phyloP scores from a whole-genome alignment of 2,888 invertebrate species.

The Leucoptera coffeella region DNA sequence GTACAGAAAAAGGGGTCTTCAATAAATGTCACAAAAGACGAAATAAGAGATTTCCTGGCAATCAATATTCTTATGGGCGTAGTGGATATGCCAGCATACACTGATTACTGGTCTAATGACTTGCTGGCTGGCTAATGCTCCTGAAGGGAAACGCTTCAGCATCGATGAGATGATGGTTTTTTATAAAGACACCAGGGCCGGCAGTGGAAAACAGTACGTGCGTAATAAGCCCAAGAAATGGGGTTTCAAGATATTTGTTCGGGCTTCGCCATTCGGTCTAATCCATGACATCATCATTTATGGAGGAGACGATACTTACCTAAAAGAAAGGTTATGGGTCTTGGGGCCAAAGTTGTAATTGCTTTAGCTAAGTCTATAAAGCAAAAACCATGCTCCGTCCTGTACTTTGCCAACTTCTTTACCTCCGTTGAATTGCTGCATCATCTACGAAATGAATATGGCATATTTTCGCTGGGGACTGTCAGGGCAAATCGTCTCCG shows the following conservation, averaged over 20 bases:
- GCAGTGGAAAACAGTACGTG: slow-evolving; percentile 8
- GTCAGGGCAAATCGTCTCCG: slow-evolving; percentile 2
- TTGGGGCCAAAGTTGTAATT: slow-evolving; percentile 8
- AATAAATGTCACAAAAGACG: neutral
- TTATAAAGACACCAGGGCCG: slow-evolving; percentile 10
- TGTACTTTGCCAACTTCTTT: slow-evolving; percentile 2
- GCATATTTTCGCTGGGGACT: slow-evolving; percentile 3
- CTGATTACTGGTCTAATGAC: slow-evolving; percentile 1
- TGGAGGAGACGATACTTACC: slow-evolving; percentile 7
- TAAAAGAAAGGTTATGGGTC: slow-evolving; percentile 6
- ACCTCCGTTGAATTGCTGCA: slow-evolving; percentile 1
- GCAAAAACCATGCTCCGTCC: neutral
- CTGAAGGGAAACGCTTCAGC: slow-evolving; percentile 6
- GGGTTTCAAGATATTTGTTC: slow-evolving; percentile 9
- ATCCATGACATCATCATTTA: slow-evolving; percentile 10
- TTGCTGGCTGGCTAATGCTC: neutral
- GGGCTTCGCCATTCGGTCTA: slow-evolving; percentile 7
- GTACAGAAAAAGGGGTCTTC: neutral
- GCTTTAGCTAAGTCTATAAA: slow-evolving; percentile 6
- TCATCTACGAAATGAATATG: slow-evolving; percentile 2
- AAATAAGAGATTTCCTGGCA: neutral
- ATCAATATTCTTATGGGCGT: neutral
- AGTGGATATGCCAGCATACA: neutral
- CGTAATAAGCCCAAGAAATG: slow-evolving; percentile 11
- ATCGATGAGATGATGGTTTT: slow-evolving; percentile 11